Conservation (phyloP, 1,140 invertebrate species). For the Teleopsis dalmanni region DNA sequence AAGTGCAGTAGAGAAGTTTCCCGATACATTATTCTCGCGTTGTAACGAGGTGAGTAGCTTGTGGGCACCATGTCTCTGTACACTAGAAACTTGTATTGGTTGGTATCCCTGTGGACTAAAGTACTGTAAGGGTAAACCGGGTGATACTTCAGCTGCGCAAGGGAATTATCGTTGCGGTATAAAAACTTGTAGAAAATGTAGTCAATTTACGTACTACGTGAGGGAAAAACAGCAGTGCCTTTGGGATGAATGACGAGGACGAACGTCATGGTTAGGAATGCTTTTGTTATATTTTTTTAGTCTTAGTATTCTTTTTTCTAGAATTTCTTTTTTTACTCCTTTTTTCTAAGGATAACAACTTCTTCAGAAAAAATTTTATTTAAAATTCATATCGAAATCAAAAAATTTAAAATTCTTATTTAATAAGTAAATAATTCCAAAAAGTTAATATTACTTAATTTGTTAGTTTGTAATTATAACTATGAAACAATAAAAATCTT, state of each 20-base stretch:
- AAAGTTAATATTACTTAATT: too few relatives aligned
- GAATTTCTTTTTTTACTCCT: too few relatives aligned
- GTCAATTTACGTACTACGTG: slow-evolving; percentile 77
- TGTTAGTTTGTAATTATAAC: too few relatives aligned
- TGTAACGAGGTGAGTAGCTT: slow-evolving; percentile 59
- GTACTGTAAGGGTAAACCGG: slow-evolving; percentile 72
- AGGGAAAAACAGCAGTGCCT: slow-evolving; percentile 75
- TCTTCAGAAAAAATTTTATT: too few relatives aligned
- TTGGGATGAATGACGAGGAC: slow-evolving; percentile 71
- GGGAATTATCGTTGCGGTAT: slow-evolving; percentile 85
- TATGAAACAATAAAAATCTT: too few relatives aligned
- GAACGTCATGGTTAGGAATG: too few relatives aligned
- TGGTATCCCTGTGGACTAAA: slow-evolving; percentile 91
- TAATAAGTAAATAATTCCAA: too few relatives aligned
- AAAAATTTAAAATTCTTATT: too few relatives aligned
- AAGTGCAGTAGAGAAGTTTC: slow-evolving; percentile 52
- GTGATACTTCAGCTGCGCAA: slow-evolving; percentile 31
- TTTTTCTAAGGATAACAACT: too few relatives aligned
- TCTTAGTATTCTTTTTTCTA: too few relatives aligned
- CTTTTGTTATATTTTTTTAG: neutral
- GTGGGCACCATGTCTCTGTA: slow-evolving; percentile 67
- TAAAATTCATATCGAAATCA: too few relatives aligned
- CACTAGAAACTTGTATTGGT: slow-evolving; percentile 73
- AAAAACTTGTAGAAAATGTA: slow-evolving; percentile 86
- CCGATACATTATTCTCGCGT: slow-evolving; percentile 44